phyloP scores from a whole-genome alignment of 2,113 vertebrate genomes.

The Leptocoma aspasia region DNA sequence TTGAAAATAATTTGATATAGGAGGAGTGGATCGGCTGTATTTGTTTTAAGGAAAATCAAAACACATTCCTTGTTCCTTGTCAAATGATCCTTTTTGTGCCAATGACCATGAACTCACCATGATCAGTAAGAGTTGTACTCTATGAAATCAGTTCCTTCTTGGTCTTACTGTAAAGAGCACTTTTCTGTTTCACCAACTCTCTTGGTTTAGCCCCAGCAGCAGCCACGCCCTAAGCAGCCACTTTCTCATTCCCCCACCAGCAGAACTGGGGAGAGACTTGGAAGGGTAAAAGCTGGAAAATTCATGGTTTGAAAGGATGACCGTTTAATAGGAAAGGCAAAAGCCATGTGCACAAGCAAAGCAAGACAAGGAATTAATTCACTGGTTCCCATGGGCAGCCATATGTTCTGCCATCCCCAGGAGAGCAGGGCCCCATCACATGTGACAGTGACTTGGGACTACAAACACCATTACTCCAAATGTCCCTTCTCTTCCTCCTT shows the following conservation, averaged over 20 bases:
- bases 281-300: neutral
- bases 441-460: neutral
- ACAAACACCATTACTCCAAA: neutral
- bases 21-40: neutral
- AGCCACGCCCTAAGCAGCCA: fast-evolving
- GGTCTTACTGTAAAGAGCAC: neutral
- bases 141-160: neutral
- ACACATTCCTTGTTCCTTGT: neutral
- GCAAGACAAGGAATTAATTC: neutral
- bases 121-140: neutral
- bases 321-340: neutral
- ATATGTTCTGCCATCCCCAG: neutral
- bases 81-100: neutral
- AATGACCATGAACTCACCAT: neutral
- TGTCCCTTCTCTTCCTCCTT: neutral
- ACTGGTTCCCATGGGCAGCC: neutral
- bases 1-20: neutral
- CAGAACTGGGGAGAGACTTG: too few species aligned
- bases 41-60: neutral
- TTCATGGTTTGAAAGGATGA: fast-evolving
- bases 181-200: neutral
- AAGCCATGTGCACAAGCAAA: neutral
- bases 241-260: neutral
- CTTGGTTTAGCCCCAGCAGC: neutral
- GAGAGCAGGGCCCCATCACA: neutral